These are phyloP conservation scores for Trididemnum clinides DNA, from an alignment of 23 tunicate species.

Conservation along the genomic window DNA sequence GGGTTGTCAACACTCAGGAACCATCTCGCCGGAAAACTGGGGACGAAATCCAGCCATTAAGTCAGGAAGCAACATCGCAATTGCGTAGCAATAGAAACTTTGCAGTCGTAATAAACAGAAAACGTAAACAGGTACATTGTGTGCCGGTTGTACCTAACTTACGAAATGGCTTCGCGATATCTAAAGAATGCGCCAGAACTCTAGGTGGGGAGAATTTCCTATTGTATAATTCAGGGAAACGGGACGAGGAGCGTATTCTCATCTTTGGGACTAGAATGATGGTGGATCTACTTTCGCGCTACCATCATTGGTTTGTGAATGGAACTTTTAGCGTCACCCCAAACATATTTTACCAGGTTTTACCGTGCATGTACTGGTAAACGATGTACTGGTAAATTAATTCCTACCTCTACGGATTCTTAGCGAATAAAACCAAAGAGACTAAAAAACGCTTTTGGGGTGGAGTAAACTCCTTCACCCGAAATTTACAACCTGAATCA, in stretches of 20 bases:
- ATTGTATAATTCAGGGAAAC: constrained; percentile 1
- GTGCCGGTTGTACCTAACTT: no score
- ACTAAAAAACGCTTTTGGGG: not conserved
- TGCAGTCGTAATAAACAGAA: no score
- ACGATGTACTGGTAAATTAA: not conserved
- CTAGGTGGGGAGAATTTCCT: not conserved
- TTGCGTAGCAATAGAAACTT: no score
- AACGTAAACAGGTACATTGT: no score
- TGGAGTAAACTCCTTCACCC: not conserved
- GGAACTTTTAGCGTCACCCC: constrained; percentile 4
- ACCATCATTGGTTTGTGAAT: not conserved
- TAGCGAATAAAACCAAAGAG: constrained; percentile 4
- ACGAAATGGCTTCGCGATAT: no score
- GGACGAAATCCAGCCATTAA: no score
- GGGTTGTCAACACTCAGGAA: no score
- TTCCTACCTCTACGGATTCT: constrained; percentile 9
- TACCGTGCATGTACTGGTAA: constrained; percentile 15
- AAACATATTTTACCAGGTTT: constrained; percentile 19
- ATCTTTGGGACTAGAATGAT: constrained; percentile 2
- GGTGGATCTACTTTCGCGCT: constrained; percentile 9
- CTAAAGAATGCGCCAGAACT: no score
- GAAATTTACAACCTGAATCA: constrained; percentile 4
- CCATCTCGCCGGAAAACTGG: no score
- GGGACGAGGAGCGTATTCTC: not conserved
- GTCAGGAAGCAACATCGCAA: no score